These are phyloP conservation scores for Semaprochilodus insignis DNA, from an alignment of 2,797 vertebrate genomes.

Conservation along the genomic window DNA sequence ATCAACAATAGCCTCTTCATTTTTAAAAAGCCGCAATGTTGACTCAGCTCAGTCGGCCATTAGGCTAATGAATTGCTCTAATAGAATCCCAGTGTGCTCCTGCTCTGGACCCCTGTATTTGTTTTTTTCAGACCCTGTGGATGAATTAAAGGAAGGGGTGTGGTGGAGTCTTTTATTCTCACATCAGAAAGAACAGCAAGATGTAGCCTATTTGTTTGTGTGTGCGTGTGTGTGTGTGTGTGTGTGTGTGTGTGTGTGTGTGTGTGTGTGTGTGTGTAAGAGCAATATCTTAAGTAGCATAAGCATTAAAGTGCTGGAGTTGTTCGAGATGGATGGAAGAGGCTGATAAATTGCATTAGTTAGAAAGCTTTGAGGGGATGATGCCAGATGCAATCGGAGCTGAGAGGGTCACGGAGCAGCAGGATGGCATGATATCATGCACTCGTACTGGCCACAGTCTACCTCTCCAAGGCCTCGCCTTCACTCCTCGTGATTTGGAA, in stretches of 20 bases:
- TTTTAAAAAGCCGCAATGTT: constrained; percentile 34
- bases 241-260: constrained; percentile 15
- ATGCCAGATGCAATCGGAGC: constrained; percentile 59
- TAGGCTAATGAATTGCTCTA: constrained; percentile 54
- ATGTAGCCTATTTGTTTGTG: neutral
- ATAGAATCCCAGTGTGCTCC: constrained; percentile 34
- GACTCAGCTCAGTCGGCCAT: constrained; percentile 45
- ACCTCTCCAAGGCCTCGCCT: neutral
- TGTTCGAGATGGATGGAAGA: constrained; percentile 62
- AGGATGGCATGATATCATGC: constrained; percentile 38
- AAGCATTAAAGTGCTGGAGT: constrained; percentile 54
- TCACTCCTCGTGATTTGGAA: neutral
- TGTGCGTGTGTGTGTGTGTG: constrained; percentile 8
- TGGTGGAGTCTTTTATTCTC: constrained; percentile 22
- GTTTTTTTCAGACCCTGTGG: constrained; percentile 21
- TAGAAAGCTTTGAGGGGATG: constrained; percentile 57
- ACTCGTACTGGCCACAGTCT: constrained; percentile 6
- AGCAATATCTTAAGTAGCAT: constrained; percentile 65
- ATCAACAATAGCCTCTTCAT: neutral
- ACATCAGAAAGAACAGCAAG: neutral
- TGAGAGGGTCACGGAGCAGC: constrained; percentile 44
- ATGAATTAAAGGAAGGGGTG: constrained; percentile 6
- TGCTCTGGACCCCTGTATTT: constrained; percentile 14
- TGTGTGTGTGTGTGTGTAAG: constrained; percentile 23
- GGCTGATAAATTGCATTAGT: constrained; percentile 65